Conservation (phyloP, 2,888 invertebrate species). For the Teinopalpus imperialis region DNA sequence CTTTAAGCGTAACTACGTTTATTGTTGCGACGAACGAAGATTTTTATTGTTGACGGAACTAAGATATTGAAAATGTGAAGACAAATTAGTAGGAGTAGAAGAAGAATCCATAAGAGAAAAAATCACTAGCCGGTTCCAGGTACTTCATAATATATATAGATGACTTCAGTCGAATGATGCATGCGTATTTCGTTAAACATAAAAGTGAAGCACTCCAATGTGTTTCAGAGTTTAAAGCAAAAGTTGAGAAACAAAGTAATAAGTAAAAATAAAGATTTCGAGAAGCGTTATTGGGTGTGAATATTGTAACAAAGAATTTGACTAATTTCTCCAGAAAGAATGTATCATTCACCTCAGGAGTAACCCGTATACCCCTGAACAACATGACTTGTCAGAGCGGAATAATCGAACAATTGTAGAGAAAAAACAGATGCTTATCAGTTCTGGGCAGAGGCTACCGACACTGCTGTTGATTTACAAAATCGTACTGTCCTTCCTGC, state of each 20-base stretch:
- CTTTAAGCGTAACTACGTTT: too few species aligned
- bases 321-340: slow-evolving; percentile 24
- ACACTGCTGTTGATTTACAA: slow-evolving; percentile 1
- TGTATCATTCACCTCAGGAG: slow-evolving; percentile 33
- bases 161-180: slow-evolving; percentile 28
- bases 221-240: slow-evolving; percentile 29
- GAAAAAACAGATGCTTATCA: slow-evolving; percentile 1
- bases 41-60: slow-evolving; percentile 17
- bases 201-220: slow-evolving; percentile 29
- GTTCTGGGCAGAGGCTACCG: slow-evolving; percentile 1
- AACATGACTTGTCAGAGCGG: neutral
- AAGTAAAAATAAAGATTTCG: slow-evolving; percentile 29
- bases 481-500: neutral
- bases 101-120: too few species aligned
- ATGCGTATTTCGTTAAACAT: slow-evolving; percentile 31
- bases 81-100: too few species aligned
- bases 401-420: neutral
- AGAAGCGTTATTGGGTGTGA: slow-evolving; percentile 29
- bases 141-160: slow-evolving; percentile 31
- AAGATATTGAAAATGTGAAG: too few species aligned
- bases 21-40: too few species aligned
- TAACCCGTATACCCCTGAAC: neutral
- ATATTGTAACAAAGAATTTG: slow-evolving; percentile 28
- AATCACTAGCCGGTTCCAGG: slow-evolving; percentile 24
- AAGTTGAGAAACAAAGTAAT: slow-evolving; percentile 29